These are phyloP conservation scores for Clavelina lepadiformis DNA, from an alignment of 23 tunicate genomes.

Conservation along the genomic window DNA sequence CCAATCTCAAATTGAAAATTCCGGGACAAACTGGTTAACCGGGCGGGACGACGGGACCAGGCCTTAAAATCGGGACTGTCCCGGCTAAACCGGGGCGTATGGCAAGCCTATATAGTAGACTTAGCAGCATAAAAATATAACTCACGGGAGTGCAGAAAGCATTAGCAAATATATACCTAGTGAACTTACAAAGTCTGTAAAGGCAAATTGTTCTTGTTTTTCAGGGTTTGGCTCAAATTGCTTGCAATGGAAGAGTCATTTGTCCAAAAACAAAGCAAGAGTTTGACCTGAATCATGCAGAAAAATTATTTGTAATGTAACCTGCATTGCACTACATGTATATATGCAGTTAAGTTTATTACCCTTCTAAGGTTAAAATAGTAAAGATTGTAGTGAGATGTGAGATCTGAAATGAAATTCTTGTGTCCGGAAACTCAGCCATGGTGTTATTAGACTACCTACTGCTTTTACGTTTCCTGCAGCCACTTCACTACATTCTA, in stretches of 20 bases:
- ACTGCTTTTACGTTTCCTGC: too few species aligned
- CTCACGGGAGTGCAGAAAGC: too few species aligned
- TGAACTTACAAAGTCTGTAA: background rate
- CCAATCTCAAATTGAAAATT: too few species aligned
- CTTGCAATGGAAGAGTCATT: constrained; percentile 40
- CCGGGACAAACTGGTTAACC: background rate
- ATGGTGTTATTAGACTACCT: too few species aligned
- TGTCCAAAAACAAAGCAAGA: constrained; percentile 75
- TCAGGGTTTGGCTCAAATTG: constrained; percentile 65
- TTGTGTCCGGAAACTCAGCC: too few species aligned
- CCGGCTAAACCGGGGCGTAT: constrained; percentile 23
- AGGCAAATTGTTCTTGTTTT: background rate
- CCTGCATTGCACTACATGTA: too few species aligned
- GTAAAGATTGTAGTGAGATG: too few species aligned
- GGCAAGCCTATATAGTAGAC: constrained; percentile 1
- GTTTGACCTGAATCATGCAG: constrained; percentile 12
- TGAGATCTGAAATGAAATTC: too few species aligned
- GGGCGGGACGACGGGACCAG: constrained; percentile 23
- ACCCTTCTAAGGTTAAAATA: too few species aligned
- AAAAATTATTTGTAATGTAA: constrained; percentile 83
- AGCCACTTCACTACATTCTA: too few species aligned
- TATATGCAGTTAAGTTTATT: too few species aligned
- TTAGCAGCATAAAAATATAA: background rate
- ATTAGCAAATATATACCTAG: background rate
- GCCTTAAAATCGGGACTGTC: constrained; percentile 15